Evolutionary conservation across 2,113 vertebrate species (phyloP).

Genomic region (Lophura nycthemera): DNA sequence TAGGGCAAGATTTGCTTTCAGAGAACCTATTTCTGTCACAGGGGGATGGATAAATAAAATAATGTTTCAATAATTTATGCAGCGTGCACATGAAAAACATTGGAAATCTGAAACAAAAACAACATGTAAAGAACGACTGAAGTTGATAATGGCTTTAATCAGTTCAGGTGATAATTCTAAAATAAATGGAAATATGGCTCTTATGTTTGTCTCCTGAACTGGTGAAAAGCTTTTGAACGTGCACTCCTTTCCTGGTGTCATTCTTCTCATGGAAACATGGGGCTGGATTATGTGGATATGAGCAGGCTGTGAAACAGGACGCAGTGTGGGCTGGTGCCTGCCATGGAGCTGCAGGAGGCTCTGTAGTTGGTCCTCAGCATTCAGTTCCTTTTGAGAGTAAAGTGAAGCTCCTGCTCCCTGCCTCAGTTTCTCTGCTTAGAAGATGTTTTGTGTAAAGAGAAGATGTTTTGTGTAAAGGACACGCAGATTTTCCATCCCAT

Average conservation of each 20-base stretch:
- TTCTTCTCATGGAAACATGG: not conserved
- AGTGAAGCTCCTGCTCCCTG: not conserved
- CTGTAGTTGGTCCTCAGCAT: not conserved
- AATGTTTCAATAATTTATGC: constrained; percentile 80
- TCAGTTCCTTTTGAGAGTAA: not conserved
- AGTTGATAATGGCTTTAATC: constrained; percentile 72
- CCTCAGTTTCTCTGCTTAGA: constrained; percentile 23
- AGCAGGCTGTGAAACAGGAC: not conserved
- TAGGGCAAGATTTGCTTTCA: constrained; percentile 73
- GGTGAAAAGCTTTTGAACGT: not conserved
- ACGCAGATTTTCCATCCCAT: not conserved
- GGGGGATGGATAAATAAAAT: constrained; percentile 75
- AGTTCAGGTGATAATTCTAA: constrained; percentile 70
- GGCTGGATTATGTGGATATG: not conserved
- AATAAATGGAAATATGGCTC: constrained; percentile 65
- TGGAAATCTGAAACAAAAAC: constrained; percentile 60
- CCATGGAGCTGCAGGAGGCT: not conserved
- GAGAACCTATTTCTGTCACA: constrained; percentile 76
- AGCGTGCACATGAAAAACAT: constrained; percentile 10
- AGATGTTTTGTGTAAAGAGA: not conserved
- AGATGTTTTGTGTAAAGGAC: not conserved
- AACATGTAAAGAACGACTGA: constrained; percentile 46
- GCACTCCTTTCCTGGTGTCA: not conserved
- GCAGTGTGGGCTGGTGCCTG: not conserved
- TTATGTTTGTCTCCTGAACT: constrained; percentile 40